A percentile compares a stretch with the other conserved stretches of the same genome.
Conservation (phyloP, 2,888 invertebrate species). For the Cerastis rubricosa region DNA sequence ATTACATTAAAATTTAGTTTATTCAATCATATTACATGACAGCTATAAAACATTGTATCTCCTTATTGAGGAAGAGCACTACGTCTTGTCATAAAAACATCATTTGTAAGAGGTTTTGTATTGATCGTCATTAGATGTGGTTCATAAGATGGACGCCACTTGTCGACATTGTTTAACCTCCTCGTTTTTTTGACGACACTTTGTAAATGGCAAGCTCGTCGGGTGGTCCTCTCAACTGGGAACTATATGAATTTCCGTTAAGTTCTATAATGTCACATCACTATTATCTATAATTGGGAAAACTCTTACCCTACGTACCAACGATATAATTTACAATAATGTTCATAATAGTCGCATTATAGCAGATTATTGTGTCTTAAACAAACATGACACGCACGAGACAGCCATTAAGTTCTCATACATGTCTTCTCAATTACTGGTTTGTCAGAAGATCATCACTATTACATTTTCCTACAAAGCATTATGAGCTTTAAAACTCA, state of each 20-base stretch:
- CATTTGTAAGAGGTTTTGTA: conserved; percentile 17
- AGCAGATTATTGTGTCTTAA: conserved; percentile 58
- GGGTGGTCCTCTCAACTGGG: conserved; percentile 3
- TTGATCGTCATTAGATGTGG: conserved; percentile 20
- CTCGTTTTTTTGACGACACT: conserved; percentile 1
- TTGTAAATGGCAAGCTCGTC: background rate
- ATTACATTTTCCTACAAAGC: background rate
- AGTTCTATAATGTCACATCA: conserved; percentile 9
- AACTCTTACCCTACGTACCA: conserved; percentile 20
- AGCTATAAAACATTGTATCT: conserved; percentile 1
- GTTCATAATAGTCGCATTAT: conserved; percentile 44
- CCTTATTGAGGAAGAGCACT: background rate
- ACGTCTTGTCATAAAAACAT: conserved; percentile 12
- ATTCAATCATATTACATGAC: too few relatives aligned
- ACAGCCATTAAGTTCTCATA: conserved; percentile 50
- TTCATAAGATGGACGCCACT: background rate
- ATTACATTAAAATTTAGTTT: too few relatives aligned
- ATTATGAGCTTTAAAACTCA: conserved; percentile 23
- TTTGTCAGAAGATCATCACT: conserved; percentile 41
- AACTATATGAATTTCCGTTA: conserved; percentile 6
- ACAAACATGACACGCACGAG: conserved; percentile 62
- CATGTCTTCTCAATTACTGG: conserved; percentile 51
- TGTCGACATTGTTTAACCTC: background rate
- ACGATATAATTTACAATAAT: conserved; percentile 47
- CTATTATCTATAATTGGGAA: conserved; percentile 40